These are phyloP conservation scores for Echinarachnius parma DNA, from an alignment of 53 echinoderm and acorn worm species.

Conservation along the genomic window DNA sequence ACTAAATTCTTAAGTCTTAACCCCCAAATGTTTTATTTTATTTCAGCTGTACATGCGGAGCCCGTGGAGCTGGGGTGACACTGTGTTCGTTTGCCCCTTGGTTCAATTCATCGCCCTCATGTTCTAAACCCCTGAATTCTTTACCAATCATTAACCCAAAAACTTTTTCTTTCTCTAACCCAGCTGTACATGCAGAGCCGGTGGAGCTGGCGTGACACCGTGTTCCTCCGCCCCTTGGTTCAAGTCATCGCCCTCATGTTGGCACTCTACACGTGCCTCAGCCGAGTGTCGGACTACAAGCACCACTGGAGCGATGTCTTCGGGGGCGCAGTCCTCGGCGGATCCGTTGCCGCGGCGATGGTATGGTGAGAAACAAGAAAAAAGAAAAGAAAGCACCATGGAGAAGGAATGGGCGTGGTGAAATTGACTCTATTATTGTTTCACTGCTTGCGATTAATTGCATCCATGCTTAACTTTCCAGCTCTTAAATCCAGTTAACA, in stretches of 20 bases:
- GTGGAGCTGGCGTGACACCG: slow-evolving; percentile 79
- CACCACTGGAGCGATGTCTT: slow-evolving; percentile 96
- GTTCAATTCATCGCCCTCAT: too few species aligned
- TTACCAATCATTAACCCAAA: too few species aligned
- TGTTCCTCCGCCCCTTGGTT: slow-evolving; percentile 78
- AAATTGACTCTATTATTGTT: slow-evolving; percentile 30
- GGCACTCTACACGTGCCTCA: slow-evolving; percentile 83
- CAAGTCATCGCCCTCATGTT: slow-evolving; percentile 79
- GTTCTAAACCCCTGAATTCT: too few species aligned
- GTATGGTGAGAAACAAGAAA: slow-evolving; percentile 58
- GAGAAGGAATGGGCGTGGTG: slow-evolving; percentile 17
- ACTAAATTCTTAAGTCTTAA: too few species aligned
- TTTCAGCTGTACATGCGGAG: too few species aligned
- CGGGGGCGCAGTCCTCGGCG: slow-evolving; percentile 74
- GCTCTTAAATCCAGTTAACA: too few species aligned
- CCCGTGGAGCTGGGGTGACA: too few species aligned
- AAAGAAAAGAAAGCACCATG: slow-evolving; percentile 7
- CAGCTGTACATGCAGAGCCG: slow-evolving; percentile 88
- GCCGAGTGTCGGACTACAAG: slow-evolving; percentile 87
- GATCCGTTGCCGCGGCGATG: slow-evolving; percentile 65
- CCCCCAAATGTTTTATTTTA: too few species aligned
- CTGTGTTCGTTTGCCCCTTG: too few species aligned
- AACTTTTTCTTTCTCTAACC: background rate
- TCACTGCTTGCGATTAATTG: slow-evolving; percentile 4
- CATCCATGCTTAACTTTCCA: too few species aligned